These are phyloP conservation scores for Ptychoptera albimana DNA, from an alignment of 2,888 invertebrate genomes.

Conservation along the genomic window DNA sequence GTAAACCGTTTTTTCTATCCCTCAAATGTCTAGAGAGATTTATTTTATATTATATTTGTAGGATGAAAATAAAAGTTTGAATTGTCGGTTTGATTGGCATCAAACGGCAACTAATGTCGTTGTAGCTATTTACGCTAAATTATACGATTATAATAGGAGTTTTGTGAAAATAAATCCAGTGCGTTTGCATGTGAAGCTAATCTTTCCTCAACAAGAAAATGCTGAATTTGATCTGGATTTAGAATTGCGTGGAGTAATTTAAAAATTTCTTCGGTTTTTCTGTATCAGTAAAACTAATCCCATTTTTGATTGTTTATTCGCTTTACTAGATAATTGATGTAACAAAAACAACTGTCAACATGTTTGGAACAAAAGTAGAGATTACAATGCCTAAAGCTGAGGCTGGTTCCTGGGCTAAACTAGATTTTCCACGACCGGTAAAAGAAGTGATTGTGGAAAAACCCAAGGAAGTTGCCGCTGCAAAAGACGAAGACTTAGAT, in stretches of 20 bases:
- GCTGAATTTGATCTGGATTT: slow-evolving; percentile 58
- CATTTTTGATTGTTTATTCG: slow-evolving; percentile 2
- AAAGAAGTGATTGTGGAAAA: slow-evolving; percentile 6
- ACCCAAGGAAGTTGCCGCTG: slow-evolving; percentile 25
- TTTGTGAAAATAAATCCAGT: slow-evolving; percentile 71
- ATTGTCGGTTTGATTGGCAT: slow-evolving; percentile 89
- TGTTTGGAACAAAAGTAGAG: slow-evolving; percentile 84
- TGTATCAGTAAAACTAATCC: slow-evolving; percentile 1
- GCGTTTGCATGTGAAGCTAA: slow-evolving; percentile 52
- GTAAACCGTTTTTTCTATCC: slow-evolving; percentile 13
- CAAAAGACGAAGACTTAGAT: slow-evolving; percentile 40
- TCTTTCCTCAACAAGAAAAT: slow-evolving; percentile 61
- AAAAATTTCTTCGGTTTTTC: neutral
- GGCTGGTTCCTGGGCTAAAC: slow-evolving; percentile 62
- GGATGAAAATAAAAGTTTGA: slow-evolving; percentile 38
- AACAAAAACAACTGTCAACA: slow-evolving; percentile 49
- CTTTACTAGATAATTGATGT: slow-evolving; percentile 58
- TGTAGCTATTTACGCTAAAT: slow-evolving; percentile 81
- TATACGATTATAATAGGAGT: slow-evolving; percentile 64
- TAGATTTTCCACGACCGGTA: slow-evolving; percentile 40
- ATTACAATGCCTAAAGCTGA: slow-evolving; percentile 79
- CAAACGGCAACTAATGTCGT: slow-evolving; percentile 76
- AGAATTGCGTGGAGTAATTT: slow-evolving; percentile 65
- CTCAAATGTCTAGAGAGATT: no score
- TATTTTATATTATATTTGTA: slow-evolving; percentile 22